phyloP scores from a whole-genome alignment of 2,113 vertebrate genomes.

The Numida meleagris region DNA sequence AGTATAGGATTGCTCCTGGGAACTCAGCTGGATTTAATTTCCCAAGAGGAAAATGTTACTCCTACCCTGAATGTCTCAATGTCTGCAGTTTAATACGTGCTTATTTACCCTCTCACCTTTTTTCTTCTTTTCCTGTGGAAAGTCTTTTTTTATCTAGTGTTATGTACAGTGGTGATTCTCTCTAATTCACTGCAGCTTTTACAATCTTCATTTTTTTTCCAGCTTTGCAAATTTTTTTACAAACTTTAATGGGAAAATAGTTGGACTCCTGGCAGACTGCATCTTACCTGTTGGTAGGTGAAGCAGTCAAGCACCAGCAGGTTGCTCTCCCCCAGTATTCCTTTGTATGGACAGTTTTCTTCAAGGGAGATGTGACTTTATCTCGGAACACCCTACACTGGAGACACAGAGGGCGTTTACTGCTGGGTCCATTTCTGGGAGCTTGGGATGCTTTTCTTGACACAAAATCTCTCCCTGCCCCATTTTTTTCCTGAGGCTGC shows the following conservation, averaged over 20 bases:
- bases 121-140: not conserved
- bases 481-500: not conserved
- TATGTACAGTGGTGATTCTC: not conserved
- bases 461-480: not conserved
- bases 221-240: no score
- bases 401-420: accelerated
- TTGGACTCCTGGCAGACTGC: not conserved
- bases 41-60: not conserved
- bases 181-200: not conserved
- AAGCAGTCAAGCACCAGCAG: not conserved
- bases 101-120: not conserved
- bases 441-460: not conserved
- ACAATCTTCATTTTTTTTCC: not conserved
- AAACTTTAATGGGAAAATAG: not conserved
- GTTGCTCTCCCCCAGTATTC: not conserved
- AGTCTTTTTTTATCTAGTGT: not conserved
- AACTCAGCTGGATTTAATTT: not conserved
- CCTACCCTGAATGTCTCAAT: not conserved
- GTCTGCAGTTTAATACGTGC: not conserved
- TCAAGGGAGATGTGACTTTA: not conserved
- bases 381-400: not conserved
- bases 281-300: not conserved
- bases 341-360: not conserved
- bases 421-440: not conserved
- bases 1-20: not conserved